A percentile compares a stretch with the other conserved stretches of the same genome.
Evolutionary conservation across 2,113 vertebrate genomes (phyloP).

Genomic region (Halcyon malimbica): DNA sequence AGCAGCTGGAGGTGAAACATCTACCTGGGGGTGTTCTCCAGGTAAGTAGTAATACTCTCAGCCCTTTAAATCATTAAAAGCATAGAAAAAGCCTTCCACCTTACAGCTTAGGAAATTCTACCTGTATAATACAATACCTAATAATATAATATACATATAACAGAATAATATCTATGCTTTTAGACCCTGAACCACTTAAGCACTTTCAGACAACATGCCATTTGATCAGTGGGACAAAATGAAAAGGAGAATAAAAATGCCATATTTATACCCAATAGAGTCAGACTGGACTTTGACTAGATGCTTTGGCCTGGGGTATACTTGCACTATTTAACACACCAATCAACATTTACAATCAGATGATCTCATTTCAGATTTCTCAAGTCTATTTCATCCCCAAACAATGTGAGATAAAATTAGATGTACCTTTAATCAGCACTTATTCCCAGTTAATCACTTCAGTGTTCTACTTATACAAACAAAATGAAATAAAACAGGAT

Average conservation of each 20-base stretch:
- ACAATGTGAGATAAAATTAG: not conserved
- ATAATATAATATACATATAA: not conserved
- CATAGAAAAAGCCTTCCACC: not conserved
- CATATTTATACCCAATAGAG: not conserved
- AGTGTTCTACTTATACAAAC: not conserved
- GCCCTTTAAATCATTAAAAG: not conserved
- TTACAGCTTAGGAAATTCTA: not conserved
- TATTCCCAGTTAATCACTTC: not conserved
- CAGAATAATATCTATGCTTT: accelerated
- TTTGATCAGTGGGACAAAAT: not conserved
- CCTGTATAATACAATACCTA: not conserved
- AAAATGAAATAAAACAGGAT: conserved; percentile 11
- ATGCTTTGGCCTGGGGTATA: not conserved
- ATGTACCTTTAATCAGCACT: not conserved
- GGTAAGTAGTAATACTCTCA: not conserved
- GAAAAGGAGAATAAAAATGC: not conserved
- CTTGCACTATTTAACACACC: not conserved
- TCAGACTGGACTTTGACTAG: not conserved
- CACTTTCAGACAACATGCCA: not conserved
- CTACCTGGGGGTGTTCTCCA: accelerated
- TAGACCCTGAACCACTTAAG: not conserved
- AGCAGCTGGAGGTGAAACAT: not conserved
- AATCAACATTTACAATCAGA: not conserved
- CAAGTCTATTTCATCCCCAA: not conserved
- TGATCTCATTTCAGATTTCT: not conserved